Evolutionary conservation across 2,888 invertebrate genomes (phyloP), one percentile per base, ranked within the genome.

Genomic region (Perizoma flavofasciatum): DNA sequence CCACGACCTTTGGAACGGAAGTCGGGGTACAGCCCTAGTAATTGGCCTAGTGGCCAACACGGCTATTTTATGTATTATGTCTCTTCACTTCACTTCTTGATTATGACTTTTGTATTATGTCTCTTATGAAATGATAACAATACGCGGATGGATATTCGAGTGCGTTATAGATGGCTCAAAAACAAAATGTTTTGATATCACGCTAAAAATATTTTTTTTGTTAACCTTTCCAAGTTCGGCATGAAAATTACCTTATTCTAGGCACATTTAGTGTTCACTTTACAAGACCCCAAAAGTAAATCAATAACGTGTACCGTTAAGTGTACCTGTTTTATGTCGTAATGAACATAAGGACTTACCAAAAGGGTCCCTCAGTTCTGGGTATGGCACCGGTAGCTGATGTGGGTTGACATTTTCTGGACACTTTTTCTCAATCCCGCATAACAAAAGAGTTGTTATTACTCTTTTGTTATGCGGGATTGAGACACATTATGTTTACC

Each of bases 351-450:
- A 53, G 61, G 70, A 65, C 69, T 65, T 55, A 67, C 72, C 55
- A 62, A 70, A 74, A 69, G 67, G 72, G 65, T 69, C 65, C 68
- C 32, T 61, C 59, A 64, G 71, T 65, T 73, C 76, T 74, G 74
- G 65, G 59, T 70, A 70, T 69, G 71, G 69, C 69, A 66, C 70
- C 69, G 62, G 65, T 77, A 74, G 77, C 72, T 79, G 82, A 82
- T 78, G 70, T 70, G 74, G 82, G 78, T 81, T 78, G 84, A 83
- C 80, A 73, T 79, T 76, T 78, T 73, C 67, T 69, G 67, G 75
- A 74, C 69, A 64, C 71, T 72, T 73, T 71, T 70, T 71, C 68
- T 55, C 67, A 69, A 68, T 69, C 68, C 63, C 65, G 61, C 55
- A 70, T 68, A 51, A 67, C 67, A 66, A 66, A 64, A 66, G 59